Base-by-base conservation (phyloP, 2,888 invertebrate species). In the Agrotis clavis region DNA sequence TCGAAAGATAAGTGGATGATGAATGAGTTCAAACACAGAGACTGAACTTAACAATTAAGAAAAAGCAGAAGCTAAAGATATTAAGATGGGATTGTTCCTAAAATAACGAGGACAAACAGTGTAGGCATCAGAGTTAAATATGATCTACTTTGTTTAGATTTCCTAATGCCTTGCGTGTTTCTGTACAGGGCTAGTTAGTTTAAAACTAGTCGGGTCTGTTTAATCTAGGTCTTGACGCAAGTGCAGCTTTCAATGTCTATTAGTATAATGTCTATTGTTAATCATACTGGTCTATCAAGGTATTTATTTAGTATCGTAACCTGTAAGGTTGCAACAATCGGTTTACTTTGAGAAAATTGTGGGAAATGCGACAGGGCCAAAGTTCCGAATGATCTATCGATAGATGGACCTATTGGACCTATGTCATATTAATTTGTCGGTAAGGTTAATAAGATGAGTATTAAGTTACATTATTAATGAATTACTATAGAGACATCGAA, bases 171-270 rank as follows among this genome's bases (percentile, higher is more conserved):
- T 67, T 47, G 19, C 56, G 59, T 57, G 25, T 21, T 73, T 51
- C 30, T 63, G 67, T 45, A 59, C 48, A 56, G 54, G 16, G 41
- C 65, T 75, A 53, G 56, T 75, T 75, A 53, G 56, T 75, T 62
- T 54, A n/a, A 68, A 65, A 78, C 67, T 59, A 45, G 82, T 76
- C 54, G 51, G 19, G 53, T 66, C n/a, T 51, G 74, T 74, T 60
- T 45, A 59, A 62, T 63, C 57, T 76, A 63, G 62, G 65, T 66
- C 65, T 81, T 81, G 68, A 57, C 64, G 61, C 60, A 74, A 66
- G 66, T 80, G 59, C 60, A 80, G 41, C 54, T 74, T 67, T 62
- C 45, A 54, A 54, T 56, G 18, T 9, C 45, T 56, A 19, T 65
- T 50, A 41, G 25, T 60, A 64, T 59, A 56, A 71, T 13, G n/a